Percentiles rank a stretch among this genome's conserved stretches.
Conservation (phyloP, 2,888 invertebrate species). For the Clitarchus hookeri region DNA sequence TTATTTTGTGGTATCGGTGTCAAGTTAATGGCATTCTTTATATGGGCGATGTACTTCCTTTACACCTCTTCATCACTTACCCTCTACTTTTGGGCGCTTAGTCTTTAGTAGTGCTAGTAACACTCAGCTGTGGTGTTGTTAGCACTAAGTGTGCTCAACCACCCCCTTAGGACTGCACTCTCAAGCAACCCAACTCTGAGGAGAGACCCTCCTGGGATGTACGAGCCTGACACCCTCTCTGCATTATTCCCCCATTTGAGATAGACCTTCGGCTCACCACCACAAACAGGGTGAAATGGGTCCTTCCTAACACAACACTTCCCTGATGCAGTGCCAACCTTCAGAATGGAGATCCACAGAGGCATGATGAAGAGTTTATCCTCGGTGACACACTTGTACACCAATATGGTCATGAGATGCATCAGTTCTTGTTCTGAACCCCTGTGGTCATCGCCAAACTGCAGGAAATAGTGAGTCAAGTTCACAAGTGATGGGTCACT, state of each 20-base stretch:
- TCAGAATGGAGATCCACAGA: slow-evolving; percentile 69
- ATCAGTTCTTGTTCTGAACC: slow-evolving; percentile 57
- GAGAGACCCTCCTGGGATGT: too few species aligned
- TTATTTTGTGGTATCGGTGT: too few species aligned
- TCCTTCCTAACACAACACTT: slow-evolving; percentile 28
- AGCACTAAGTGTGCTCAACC: too few species aligned
- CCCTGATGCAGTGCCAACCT: slow-evolving; percentile 58
- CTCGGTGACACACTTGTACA: slow-evolving; percentile 79
- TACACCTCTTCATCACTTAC: too few species aligned
- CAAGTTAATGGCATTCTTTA: too few species aligned
- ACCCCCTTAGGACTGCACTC: too few species aligned
- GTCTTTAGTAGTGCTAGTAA: neutral
- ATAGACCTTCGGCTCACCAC: neutral
- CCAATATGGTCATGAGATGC: slow-evolving; percentile 67
- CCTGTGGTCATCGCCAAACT: slow-evolving; percentile 39
- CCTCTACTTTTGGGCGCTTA: too few species aligned
- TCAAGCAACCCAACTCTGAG: too few species aligned
- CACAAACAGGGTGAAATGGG: too few species aligned
- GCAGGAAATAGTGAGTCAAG: slow-evolving; percentile 71
- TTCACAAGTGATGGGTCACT: slow-evolving; percentile 71
- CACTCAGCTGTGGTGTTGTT: neutral
- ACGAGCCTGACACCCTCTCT: too few species aligned
- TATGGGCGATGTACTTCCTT: too few species aligned
- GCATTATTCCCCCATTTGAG: neutral
- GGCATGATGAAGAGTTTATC: slow-evolving; percentile 78